Percentiles rank a stretch among this genome's conserved stretches.
These are phyloP conservation scores for Saguinus midas DNA, from an alignment of 2,113 vertebrate genomes.

Conservation along the genomic window DNA sequence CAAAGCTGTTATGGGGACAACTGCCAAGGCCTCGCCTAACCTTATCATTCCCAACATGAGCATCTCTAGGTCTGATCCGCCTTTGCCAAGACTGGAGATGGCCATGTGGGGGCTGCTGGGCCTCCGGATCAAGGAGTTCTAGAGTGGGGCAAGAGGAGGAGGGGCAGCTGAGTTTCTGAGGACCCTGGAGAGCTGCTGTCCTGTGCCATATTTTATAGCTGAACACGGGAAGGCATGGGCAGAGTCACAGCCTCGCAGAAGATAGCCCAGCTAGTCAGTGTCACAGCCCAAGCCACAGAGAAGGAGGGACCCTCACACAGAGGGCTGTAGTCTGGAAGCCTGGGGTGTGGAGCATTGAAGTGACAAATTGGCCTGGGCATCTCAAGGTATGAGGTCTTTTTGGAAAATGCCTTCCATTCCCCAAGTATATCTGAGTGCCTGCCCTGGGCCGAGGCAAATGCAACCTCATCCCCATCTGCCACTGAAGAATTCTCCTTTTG, in stretches of 20 bases:
- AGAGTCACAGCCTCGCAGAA: background rate
- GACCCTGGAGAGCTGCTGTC: background rate
- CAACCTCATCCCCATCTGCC: background rate
- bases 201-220: background rate
- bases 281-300: background rate
- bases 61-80: background rate
- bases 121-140: background rate
- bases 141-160: background rate
- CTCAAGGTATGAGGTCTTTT: background rate
- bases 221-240: background rate
- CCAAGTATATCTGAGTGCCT: background rate
- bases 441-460: background rate
- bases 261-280: background rate
- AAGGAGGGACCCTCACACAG: background rate
- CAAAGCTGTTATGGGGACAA: background rate
- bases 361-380: background rate
- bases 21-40: background rate
- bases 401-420: background rate
- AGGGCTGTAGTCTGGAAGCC: background rate
- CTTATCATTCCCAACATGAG: slow-evolving; percentile 39
- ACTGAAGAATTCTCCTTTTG: background rate
- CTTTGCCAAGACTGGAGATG: background rate
- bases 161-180: background rate
- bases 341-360: background rate
- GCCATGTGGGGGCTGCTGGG: background rate